phyloP scores from a whole-genome alignment of 2,888 invertebrate genomes.

The Campoplex nolae region DNA sequence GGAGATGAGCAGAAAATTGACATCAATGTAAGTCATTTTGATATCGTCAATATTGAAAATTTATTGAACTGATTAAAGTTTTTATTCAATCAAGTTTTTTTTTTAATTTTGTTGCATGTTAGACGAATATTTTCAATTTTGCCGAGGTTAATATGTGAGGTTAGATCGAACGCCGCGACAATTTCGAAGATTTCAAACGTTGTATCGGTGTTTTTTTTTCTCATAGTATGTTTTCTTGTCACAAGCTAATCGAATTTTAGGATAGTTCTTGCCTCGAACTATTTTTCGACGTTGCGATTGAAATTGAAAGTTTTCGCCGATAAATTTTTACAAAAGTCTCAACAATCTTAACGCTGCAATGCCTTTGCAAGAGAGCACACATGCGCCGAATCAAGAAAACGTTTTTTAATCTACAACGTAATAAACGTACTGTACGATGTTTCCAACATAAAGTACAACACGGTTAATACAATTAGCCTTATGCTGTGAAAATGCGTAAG shows the following conservation, averaged over 20 bases:
- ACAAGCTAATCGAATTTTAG: background rate
- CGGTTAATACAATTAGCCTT: background rate
- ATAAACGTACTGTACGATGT: background rate
- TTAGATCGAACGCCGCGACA: background rate
- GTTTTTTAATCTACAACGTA: background rate
- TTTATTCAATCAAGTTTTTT: background rate
- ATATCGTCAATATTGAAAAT: background rate
- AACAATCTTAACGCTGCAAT: background rate
- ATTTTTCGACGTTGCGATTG: background rate
- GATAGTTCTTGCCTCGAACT: background rate
- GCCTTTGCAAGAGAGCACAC: background rate
- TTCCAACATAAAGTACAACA: background rate
- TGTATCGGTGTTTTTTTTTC: background rate
- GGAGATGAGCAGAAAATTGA: conserved; percentile 18
- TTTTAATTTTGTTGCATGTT: background rate
- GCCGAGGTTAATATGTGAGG: background rate
- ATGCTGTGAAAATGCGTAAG: conserved; percentile 12
- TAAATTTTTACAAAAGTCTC: background rate
- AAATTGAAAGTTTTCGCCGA: background rate
- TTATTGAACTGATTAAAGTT: background rate
- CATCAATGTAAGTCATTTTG: conserved; percentile 49
- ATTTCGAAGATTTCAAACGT: background rate
- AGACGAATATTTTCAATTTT: background rate
- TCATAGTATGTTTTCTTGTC: background rate
- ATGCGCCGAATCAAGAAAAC: background rate